phyloP scores from a whole-genome alignment of 1,140 invertebrate species.

The Homarus americanus region DNA sequence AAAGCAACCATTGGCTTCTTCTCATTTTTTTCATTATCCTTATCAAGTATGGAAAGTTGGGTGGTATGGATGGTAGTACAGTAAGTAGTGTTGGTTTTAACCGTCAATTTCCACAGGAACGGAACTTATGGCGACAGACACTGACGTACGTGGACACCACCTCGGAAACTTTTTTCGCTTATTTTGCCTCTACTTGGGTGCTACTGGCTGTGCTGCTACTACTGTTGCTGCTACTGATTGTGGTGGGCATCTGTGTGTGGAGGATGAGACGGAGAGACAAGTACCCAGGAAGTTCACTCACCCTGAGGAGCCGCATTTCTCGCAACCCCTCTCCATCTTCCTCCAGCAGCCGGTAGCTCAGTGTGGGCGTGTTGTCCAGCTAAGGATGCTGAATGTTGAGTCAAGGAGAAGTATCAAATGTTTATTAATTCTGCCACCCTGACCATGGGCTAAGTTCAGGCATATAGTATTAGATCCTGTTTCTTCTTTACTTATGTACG shows the following conservation, averaged over 20 bases:
- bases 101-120: neutral
- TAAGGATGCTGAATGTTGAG: too few species aligned
- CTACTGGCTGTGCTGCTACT: conserved; percentile 36
- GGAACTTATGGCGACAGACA: conserved; percentile 45
- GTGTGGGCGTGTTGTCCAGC: too few species aligned
- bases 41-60: too few species aligned
- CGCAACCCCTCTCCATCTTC: conserved; percentile 21
- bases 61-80: too few species aligned
- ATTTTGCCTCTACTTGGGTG: conserved; percentile 36
- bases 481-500: too few species aligned
- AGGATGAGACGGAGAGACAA: neutral
- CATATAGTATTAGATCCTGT: too few species aligned
- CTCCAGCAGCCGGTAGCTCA: neutral
- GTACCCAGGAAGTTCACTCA: conserved; percentile 15
- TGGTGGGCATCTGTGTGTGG: conserved; percentile 1
- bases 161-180: neutral
- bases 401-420: too few species aligned
- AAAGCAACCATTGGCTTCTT: too few species aligned
- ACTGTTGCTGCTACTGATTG: neutral
- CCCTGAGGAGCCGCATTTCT: neutral
- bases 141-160: conserved; percentile 21
- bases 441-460: too few species aligned
- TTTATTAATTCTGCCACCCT: too few species aligned
- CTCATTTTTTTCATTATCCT: too few species aligned
- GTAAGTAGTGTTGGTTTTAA: too few species aligned